These are phyloP conservation scores for Hemicordylus capensis DNA, from an alignment of 2,113 vertebrate species.

Conservation along the genomic window DNA sequence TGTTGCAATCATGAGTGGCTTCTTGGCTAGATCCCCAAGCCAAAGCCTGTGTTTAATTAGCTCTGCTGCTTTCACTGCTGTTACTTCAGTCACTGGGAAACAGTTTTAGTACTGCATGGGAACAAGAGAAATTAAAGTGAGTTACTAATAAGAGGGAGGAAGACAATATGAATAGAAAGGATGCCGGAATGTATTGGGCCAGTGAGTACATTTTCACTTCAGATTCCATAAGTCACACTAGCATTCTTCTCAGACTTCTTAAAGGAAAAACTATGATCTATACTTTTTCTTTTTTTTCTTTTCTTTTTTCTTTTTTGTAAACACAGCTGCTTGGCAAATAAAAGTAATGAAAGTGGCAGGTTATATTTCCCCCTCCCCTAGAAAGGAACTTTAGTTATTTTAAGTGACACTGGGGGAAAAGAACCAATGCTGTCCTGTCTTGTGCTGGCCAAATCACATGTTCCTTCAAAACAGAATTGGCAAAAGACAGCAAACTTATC, in stretches of 20 bases:
- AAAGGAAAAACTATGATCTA: neutral
- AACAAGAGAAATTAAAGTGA: slow-evolving; percentile 26
- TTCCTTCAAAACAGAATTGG: slow-evolving; percentile 24
- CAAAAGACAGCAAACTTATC: neutral
- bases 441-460: neutral
- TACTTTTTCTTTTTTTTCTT: neutral
- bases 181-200: neutral
- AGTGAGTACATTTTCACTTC: neutral
- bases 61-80: slow-evolving; percentile 30
- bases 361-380: slow-evolving; percentile 12
- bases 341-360: slow-evolving; percentile 14
- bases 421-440: neutral
- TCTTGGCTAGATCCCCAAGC: slow-evolving; percentile 16
- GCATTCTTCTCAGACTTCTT: slow-evolving; percentile 36
- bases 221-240: slow-evolving; percentile 34
- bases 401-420: slow-evolving; percentile 31
- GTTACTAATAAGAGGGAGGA: slow-evolving; percentile 54
- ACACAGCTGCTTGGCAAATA: slow-evolving; percentile 65
- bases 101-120: neutral
- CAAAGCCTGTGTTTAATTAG: slow-evolving; percentile 54
- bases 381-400: slow-evolving; percentile 46
- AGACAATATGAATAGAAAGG: slow-evolving; percentile 23
- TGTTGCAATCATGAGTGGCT: slow-evolving; percentile 59
- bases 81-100: slow-evolving; percentile 16
- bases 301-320: slow-evolving; percentile 31